These are phyloP conservation scores for Andrena bicolor DNA, from an alignment of 2,888 invertebrate genomes.

Conservation along the genomic window DNA sequence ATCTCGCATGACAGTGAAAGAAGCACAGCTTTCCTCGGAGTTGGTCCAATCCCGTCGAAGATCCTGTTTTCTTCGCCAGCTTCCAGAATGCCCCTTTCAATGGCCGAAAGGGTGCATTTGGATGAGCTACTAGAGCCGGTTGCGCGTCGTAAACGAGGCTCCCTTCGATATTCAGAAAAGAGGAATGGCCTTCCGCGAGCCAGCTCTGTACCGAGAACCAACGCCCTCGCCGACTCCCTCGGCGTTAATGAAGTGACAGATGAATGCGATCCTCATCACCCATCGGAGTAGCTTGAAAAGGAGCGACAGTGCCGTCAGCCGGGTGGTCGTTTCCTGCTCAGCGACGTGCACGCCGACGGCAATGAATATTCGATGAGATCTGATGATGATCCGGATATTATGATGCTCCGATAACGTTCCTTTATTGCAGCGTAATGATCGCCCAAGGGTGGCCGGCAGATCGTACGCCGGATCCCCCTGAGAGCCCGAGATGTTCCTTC, in stretches of 20 bases:
- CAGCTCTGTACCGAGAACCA: conserved; percentile 61
- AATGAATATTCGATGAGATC: conserved; percentile 66
- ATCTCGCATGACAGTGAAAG: conserved; percentile 64
- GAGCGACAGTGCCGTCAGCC: conserved; percentile 42
- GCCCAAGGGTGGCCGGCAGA: conserved; percentile 35
- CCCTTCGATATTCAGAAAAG: conserved; percentile 25
- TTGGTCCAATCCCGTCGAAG: conserved; percentile 47
- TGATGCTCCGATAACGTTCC: conserved; percentile 58
- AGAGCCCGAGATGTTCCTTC: conserved; percentile 46
- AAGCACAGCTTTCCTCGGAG: conserved; percentile 52
- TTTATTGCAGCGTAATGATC: conserved; percentile 66
- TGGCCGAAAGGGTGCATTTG: conserved; percentile 61
- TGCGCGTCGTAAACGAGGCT: conserved; percentile 1
- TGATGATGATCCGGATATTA: conserved; percentile 52
- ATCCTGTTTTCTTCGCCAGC: conserved; percentile 15
- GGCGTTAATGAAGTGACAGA: conserved; percentile 54
- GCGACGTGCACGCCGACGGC: conserved; percentile 28
- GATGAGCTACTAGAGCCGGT: conserved; percentile 9
- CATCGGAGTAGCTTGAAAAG: background rate
- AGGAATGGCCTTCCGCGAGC: conserved; percentile 47
- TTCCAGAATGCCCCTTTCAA: conserved; percentile 64
- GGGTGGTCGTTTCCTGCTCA: conserved; percentile 27
- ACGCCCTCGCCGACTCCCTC: conserved; percentile 56
- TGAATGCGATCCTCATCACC: conserved; percentile 40
- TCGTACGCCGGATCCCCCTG: conserved; percentile 26